Base-by-base conservation (phyloP, 2,797 vertebrate species). In the Eurystomus glaucurus region DNA sequence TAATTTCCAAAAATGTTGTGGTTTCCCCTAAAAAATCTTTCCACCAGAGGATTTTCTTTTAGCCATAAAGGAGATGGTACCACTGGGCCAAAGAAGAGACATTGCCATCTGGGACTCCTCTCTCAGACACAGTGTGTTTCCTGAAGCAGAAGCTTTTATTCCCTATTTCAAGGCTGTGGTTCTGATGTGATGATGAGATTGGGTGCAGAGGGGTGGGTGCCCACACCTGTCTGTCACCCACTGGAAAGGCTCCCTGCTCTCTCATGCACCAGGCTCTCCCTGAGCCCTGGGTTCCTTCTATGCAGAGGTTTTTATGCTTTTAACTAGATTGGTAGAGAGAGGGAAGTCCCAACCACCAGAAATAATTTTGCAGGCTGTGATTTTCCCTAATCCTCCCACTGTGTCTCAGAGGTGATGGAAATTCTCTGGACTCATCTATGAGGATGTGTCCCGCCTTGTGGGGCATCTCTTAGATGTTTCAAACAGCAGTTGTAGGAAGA, bases 301-400 rank as follows among this genome's bases (percentile, higher is more conserved):
- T 78, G 20, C 33, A 76, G 83, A 65, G 23, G 35, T 50, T 71
- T 86, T 90, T 60, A 9, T 23, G 45, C 37, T 79, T 61, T 50
- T 57, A 54, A 72, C 6, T 51, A 50, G 17, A 12, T 57, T 52
- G 46, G 41, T 68, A 35, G 22, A 57, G 65, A 86, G 21, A 68
- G 23, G 19, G 15, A 80, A 74, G 20, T 23, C 45, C 15, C 25
- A 64, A 31, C 4, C 22, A 8, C 74, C 57, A 88, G 68, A 83
- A 60, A 52, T 28, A 55, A 41, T 85, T 91, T 88, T 78, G 31
- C 39, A 84, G 60, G 10, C 15, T 58, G n/a, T 0, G 2, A 43
- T 77, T 85, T 88, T 76, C 74, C n/a, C 43, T 87, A 17, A 21
- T 79, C 19, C 94, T 77, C 51, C 46, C 70, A 46, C 71, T 69